These are phyloP conservation scores for Acronicta alni DNA, from an alignment of 2,888 invertebrate species.

Conservation along the genomic window DNA sequence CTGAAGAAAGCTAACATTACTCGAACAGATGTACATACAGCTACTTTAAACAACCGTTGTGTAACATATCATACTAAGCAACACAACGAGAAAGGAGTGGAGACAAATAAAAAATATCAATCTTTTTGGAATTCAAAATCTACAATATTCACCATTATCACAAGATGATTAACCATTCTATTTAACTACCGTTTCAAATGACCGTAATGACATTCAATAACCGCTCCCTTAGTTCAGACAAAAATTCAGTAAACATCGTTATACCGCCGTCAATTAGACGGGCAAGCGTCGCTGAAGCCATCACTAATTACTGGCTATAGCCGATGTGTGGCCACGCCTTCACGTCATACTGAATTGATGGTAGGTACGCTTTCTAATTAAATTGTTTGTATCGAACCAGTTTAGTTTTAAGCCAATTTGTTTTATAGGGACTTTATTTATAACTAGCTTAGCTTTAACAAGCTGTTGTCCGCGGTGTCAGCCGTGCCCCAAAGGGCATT, in stretches of 20 bases:
- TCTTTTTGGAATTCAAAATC: neutral
- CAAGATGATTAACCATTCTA: slow-evolving; percentile 5
- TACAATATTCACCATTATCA: neutral
- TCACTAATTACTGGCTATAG: slow-evolving; percentile 72
- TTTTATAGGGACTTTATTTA: neutral
- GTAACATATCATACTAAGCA: no score
- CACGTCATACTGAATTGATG: slow-evolving; percentile 82
- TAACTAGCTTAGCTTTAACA: no score
- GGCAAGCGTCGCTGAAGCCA: slow-evolving; percentile 31
- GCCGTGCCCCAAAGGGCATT: no score
- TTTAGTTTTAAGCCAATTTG: slow-evolving; percentile 25
- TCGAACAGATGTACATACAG: no score
- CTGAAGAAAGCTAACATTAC: no score
- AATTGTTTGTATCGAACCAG: slow-evolving; percentile 66
- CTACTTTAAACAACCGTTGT: no score
- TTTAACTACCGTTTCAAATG: slow-evolving; percentile 14
- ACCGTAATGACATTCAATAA: slow-evolving; percentile 49
- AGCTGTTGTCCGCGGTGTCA: no score
- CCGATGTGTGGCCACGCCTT: slow-evolving; percentile 68
- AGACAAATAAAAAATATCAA: no score
- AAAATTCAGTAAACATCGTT: slow-evolving; percentile 64
- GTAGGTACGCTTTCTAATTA: slow-evolving; percentile 74
- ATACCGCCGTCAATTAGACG: slow-evolving; percentile 52
- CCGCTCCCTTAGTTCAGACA: slow-evolving; percentile 45
- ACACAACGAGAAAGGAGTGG: no score